Conservation (phyloP, 1,140 invertebrate species). For the Antheraea mylitta region DNA sequence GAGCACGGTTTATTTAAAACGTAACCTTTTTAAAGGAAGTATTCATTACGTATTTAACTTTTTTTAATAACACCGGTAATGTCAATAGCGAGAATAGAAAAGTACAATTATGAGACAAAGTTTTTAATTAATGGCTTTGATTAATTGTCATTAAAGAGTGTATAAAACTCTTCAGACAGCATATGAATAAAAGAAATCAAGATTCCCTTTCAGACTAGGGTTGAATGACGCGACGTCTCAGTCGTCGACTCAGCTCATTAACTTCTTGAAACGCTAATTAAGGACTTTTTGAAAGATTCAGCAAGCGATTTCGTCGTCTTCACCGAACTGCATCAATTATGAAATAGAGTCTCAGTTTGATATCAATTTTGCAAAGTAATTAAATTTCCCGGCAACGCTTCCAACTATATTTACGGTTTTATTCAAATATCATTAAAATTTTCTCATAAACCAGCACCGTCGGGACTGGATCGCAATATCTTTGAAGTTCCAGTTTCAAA, state of each 20-base stretch:
- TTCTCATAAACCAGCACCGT: background rate
- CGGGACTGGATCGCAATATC: background rate
- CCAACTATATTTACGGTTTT: slow-evolving; percentile 16
- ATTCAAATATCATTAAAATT: slow-evolving; percentile 11
- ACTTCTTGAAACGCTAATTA: slow-evolving; percentile 62
- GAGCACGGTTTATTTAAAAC: too few species aligned
- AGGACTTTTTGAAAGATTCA: slow-evolving; percentile 58
- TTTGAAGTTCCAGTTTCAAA: slow-evolving; percentile 22
- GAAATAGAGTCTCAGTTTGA: slow-evolving; percentile 43
- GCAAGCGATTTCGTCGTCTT: slow-evolving; percentile 40
- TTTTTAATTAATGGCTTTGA: background rate
- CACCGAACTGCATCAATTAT: slow-evolving; percentile 47
- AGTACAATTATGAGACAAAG: too few species aligned
- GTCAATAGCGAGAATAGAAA: too few species aligned
- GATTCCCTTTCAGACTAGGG: background rate
- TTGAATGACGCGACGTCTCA: slow-evolving; percentile 10
- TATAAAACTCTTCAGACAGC: background rate
- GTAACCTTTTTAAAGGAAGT: too few species aligned
- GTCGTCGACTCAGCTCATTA: slow-evolving; percentile 56
- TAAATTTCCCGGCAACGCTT: slow-evolving; percentile 19
- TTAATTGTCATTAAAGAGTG: background rate
- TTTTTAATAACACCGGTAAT: too few species aligned
- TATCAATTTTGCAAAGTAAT: slow-evolving; percentile 47
- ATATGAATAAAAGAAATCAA: slow-evolving; percentile 6
- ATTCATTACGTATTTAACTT: too few species aligned